Percentiles rank a stretch among this genome's conserved stretches.
phyloP scores from a whole-genome alignment of 2,888 invertebrate genomes.

The Drosophila rubida region DNA sequence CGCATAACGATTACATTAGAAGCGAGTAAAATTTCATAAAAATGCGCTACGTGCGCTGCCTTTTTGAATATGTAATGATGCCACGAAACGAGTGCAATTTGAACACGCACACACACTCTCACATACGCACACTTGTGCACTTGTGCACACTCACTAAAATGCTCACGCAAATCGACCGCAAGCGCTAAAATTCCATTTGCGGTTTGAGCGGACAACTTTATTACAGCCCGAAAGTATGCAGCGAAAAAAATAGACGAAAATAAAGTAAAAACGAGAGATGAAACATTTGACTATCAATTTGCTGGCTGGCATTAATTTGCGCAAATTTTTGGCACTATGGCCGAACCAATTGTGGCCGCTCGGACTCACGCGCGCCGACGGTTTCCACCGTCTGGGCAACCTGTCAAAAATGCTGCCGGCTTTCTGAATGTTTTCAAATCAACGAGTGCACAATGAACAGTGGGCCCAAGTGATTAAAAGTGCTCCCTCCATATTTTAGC shows the following conservation, averaged over 20 bases:
- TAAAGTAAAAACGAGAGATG: constrained; percentile 31
- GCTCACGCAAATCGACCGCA: constrained; percentile 59
- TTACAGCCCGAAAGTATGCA: constrained; percentile 61
- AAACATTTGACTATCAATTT: constrained; percentile 69
- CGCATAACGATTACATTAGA: constrained; percentile 76
- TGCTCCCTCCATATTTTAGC: too few species aligned
- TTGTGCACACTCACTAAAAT: constrained; percentile 24
- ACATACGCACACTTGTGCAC: constrained; percentile 37
- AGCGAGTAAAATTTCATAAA: constrained; percentile 77
- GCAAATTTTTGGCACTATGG: constrained; percentile 64
- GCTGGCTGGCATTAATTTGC: constrained; percentile 64
- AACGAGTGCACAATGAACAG: constrained; percentile 31
- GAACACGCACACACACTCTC: constrained; percentile 47
- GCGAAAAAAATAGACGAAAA: constrained; percentile 15
- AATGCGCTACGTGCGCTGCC: constrained; percentile 74
- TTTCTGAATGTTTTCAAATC: constrained; percentile 38
- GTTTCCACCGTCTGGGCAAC: constrained; percentile 42
- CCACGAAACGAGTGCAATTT: constrained; percentile 69
- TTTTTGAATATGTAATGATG: constrained; percentile 76
- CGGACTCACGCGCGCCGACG: constrained; percentile 47
- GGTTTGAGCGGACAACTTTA: constrained; percentile 68
- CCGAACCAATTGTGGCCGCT: constrained; percentile 65
- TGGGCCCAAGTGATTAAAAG: constrained; percentile 1
- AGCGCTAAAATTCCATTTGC: constrained; percentile 74
- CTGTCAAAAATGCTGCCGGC: constrained; percentile 61